These are phyloP conservation scores for Columbina picui DNA, from an alignment of 2,113 vertebrate species.

Conservation along the genomic window DNA sequence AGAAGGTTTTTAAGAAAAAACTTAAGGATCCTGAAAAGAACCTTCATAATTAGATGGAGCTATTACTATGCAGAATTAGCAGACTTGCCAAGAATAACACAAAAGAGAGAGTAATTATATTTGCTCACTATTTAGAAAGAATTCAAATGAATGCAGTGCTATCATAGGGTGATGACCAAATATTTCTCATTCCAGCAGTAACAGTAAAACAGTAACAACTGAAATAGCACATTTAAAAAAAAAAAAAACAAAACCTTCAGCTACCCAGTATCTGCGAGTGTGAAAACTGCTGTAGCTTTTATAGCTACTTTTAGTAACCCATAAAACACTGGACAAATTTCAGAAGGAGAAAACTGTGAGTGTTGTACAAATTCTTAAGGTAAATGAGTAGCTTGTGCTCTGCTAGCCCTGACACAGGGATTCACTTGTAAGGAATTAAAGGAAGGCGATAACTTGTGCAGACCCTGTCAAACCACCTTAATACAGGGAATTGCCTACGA, in stretches of 20 bases:
- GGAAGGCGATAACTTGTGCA: neutral
- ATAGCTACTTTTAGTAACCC: slow-evolving; percentile 22
- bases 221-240: neutral
- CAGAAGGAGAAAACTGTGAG: neutral
- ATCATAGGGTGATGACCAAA: neutral
- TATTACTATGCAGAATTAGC: neutral
- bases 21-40: neutral
- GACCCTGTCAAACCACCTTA: neutral
- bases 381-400: neutral
- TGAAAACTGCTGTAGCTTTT: slow-evolving; percentile 18
- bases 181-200: slow-evolving; percentile 5
- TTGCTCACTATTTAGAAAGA: neutral
- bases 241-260: neutral
- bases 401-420: neutral
- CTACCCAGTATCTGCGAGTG: neutral
- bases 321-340: neutral
- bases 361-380: neutral
- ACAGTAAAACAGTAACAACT: slow-evolving; percentile 22
- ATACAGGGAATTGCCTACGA: neutral
- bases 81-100: neutral
- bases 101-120: neutral
- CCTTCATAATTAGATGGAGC: neutral
- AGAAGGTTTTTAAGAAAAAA: neutral
- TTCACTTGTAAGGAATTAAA: neutral
- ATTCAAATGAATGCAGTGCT: neutral